Percentiles rank a stretch among this genome's conserved stretches.
These are phyloP conservation scores for Cynopterus brachyotis DNA, from an alignment of 2,113 vertebrate genomes.

Conservation along the genomic window DNA sequence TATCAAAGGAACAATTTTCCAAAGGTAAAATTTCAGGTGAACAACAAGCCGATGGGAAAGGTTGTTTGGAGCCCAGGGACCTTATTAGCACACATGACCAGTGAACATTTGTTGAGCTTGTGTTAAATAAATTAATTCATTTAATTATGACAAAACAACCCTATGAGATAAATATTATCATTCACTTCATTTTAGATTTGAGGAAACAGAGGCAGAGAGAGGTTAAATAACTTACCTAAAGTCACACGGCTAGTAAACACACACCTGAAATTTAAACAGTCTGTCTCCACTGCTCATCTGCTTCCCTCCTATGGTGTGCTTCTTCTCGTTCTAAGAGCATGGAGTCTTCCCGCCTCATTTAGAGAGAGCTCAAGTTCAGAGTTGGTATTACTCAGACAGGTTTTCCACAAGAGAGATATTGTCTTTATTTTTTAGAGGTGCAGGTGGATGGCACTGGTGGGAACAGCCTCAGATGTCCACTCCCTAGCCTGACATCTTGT, in stretches of 20 bases:
- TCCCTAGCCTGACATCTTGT: background rate
- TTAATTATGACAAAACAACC: background rate
- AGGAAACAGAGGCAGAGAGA: background rate
- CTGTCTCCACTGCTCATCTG: accelerated
- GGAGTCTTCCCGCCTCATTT: background rate
- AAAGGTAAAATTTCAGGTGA: background rate
- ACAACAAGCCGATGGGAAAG: background rate
- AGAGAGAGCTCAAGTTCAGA: background rate
- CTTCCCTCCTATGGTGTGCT: background rate
- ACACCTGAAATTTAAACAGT: background rate
- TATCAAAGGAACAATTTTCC: background rate
- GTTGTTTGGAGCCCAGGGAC: background rate
- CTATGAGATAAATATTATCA: background rate
- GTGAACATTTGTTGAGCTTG: background rate
- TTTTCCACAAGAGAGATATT: background rate
- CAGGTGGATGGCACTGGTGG: accelerated
- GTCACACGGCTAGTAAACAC: background rate
- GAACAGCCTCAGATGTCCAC: background rate
- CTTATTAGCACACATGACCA: background rate
- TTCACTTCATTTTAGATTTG: background rate
- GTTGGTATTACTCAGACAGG: background rate
- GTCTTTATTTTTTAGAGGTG: background rate
- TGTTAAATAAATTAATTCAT: background rate
- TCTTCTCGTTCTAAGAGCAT: background rate
- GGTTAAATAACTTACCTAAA: background rate